Evolutionary conservation across 2,797 vertebrate species (phyloP), one percentile per base, ranked within the genome.

Genomic region (Eleutherodactylus coqui): DNA sequence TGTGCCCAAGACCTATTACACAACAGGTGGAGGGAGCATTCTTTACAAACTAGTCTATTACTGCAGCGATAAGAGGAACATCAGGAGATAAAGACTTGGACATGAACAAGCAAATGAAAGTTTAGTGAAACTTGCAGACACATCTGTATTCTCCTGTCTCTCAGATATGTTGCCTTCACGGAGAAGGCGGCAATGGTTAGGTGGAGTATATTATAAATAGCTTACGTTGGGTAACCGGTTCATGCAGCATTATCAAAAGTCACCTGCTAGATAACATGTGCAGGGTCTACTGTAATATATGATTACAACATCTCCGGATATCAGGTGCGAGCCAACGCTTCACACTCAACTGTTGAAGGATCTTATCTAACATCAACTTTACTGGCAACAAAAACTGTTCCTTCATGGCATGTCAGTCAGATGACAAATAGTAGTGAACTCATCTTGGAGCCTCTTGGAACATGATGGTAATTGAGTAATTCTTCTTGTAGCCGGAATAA

Each of bases 201-300:
- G 70, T 13, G 24, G 38, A 72, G 69, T 43, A 73, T 73, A 73
- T 45, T 73, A 45, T 45, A 43, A n/a, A 43, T 72, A 72, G 38
- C 19, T 72, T 43, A 73, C 24, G 7, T 5, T n/a, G 70, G 38
- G 13, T 43, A 27, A 45, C 70, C n/a, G 70, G 24, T 73, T 70
- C 36, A 13, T 43, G 21, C 36, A 41, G 11, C 41, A 45, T 41
- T 45, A 45, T 73, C 45, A 43, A 72, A 27, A 27, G 70, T 73
- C 70, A 73, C 70, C 70, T 70, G 67, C 70, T 27, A 24, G 67
- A 41, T 41, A 36, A 14, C 70, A 73, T 73, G 41, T 45, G 24
- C 38, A 24, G 41, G 24, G 70, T 14, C 19, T 43, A 5, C 69
- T 34, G 24, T 73, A 27, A 73, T 27, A 73, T 0, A 16, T 19